phyloP scores from a whole-genome alignment of 2,797 vertebrate species.

The Numenius phaeopus region DNA sequence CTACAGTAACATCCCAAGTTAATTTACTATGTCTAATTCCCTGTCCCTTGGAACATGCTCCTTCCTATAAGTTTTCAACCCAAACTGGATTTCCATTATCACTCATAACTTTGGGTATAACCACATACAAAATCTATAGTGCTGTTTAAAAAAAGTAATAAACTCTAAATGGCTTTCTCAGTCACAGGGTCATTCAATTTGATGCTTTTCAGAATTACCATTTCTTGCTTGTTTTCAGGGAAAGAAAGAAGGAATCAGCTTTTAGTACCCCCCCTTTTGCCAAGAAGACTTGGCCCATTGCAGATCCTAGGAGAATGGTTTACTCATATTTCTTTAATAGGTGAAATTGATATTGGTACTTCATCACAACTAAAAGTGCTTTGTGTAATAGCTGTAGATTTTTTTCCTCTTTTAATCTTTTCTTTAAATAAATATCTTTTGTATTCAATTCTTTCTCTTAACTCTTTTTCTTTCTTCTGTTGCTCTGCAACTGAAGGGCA shows the following conservation, averaged over 20 bases:
- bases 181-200: conserved; percentile 19
- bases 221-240: conserved; percentile 12
- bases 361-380: background rate
- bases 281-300: background rate
- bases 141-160: background rate
- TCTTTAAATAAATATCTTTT: background rate
- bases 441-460: background rate
- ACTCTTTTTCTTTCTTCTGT: background rate
- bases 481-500: background rate
- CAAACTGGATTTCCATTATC: background rate
- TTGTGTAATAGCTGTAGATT: background rate
- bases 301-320: background rate
- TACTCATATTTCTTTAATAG: background rate
- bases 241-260: background rate
- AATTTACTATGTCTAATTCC: background rate
- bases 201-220: background rate
- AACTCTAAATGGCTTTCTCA: background rate
- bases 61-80: background rate
- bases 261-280: background rate
- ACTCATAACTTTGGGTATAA: background rate
- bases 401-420: background rate
- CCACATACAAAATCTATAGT: background rate
- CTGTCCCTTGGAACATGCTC: background rate
- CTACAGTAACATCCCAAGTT: background rate
- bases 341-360: background rate